Conservation (phyloP, 2,113 vertebrate species). For the Sapajus apella region DNA sequence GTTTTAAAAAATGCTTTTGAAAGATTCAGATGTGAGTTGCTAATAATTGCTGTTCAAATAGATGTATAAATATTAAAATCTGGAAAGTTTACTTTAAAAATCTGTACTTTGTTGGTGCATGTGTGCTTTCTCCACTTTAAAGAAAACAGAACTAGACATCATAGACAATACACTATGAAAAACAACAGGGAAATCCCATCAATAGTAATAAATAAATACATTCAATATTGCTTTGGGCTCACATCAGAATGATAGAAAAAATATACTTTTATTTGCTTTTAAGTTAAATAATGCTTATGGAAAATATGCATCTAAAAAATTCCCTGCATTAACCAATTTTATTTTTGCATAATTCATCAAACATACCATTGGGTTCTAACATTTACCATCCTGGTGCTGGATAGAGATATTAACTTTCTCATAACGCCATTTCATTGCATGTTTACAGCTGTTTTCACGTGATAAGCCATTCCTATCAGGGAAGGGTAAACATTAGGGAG, state of each 20-base stretch:
- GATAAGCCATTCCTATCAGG: slow-evolving; percentile 26
- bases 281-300: slow-evolving; percentile 1
- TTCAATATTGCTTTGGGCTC: not conserved
- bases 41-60: slow-evolving; percentile 30
- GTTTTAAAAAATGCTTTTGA: slow-evolving; percentile 42
- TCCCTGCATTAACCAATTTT: not conserved
- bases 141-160: not conserved
- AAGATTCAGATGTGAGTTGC: not conserved
- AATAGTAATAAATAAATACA: not conserved
- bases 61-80: slow-evolving; percentile 11
- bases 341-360: not conserved
- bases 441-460: slow-evolving; percentile 25
- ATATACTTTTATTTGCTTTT: not conserved
- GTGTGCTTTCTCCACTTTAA: not conserved
- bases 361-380: not conserved
- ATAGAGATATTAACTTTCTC: slow-evolving; percentile 31
- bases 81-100: slow-evolving; percentile 6
- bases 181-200: not conserved
- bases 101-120: not conserved
- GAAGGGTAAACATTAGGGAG: slow-evolving; percentile 14
- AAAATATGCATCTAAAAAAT: not conserved
- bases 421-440: not conserved
- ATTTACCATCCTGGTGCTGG: slow-evolving; percentile 19
- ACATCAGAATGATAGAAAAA: slow-evolving; percentile 12
- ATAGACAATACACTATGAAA: not conserved